Base-by-base conservation (phyloP, 2,888 invertebrate genomes). In the Xestoiulus laeticollis region DNA sequence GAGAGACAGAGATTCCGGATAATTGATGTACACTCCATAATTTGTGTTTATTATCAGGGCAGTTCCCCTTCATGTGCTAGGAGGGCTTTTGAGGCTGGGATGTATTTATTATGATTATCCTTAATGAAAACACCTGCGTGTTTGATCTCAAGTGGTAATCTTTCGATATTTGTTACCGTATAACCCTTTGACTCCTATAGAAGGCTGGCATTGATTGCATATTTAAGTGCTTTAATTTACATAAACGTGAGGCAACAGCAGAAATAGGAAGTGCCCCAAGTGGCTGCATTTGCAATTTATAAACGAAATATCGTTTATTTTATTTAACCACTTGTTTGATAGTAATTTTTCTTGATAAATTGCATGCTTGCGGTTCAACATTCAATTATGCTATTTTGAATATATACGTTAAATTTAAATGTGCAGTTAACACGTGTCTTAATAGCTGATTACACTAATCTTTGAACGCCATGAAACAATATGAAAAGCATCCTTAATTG, bases 41-140 rank as follows among this genome's bases (percentile, higher is more conserved):
- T 78, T 78, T 78, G 78, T 59, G 68, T 78, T 78, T 78, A 78
- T 78, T 78, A 78, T 30, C 8, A 5, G 78, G 78, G 78, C 30
- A 30, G 78, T 78, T 78, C 78, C 78, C 30, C 78, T 14, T 78
- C 78, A 78, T 38, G 8, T 8, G 30, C 12, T 14, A 38, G 26
- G 30, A 32, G 30, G 8, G 26, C 78, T 14, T 78, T 32, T 30
- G 14, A 78, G 78, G 30, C 30, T 30, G 30, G 22, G 22, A 68
- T 68, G 30, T 30, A 32, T 16, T 78, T 30, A 78, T 32, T 78
- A 30, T 26, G 10, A 26, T 30, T 30, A 78, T 78, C 30, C 78
- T 78, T 32, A 78, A 16, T 16, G 78, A 78, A 78, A 30, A 30
- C 78, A 78, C 78, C 78, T 78, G 78, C 78, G 26, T 14, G 26